Evolutionary conservation across 2,797 vertebrate genomes (phyloP).

Genomic region (Esox masquinongy): DNA sequence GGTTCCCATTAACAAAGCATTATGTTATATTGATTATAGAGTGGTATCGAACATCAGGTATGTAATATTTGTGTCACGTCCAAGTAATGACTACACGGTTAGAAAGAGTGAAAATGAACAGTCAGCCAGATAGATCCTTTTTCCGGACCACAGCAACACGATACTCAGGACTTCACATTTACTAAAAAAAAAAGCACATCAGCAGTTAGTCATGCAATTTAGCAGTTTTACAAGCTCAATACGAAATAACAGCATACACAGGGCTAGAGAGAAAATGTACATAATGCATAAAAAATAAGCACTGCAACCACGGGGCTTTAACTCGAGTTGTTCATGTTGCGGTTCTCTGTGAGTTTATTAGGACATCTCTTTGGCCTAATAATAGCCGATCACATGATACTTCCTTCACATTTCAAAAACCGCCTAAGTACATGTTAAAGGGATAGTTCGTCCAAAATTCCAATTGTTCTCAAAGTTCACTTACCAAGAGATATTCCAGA

Average conservation of each 20-base stretch:
- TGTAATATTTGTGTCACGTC: constrained; percentile 60
- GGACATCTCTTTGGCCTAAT: constrained; percentile 48
- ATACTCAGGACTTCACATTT: constrained; percentile 79
- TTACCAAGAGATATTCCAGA: too few relatives aligned
- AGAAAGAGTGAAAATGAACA: constrained; percentile 57
- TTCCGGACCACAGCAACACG: constrained; percentile 47
- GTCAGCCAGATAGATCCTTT: background rate
- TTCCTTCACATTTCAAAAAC: constrained; percentile 16
- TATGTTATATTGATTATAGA: constrained; percentile 44
- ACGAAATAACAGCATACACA: constrained; percentile 14
- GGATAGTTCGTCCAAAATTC: too few relatives aligned
- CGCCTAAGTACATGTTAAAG: constrained; percentile 8
- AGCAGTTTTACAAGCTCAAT: background rate
- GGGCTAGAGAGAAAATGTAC: constrained; percentile 47
- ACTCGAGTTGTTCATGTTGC: constrained; percentile 27
- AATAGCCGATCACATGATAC: constrained; percentile 49
- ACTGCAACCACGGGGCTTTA: constrained; percentile 24
- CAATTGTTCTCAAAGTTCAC: too few relatives aligned
- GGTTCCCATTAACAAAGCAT: constrained; percentile 49
- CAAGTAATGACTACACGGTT: constrained; percentile 65
- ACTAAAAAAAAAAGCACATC: constrained; percentile 69
- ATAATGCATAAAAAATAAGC: constrained; percentile 52
- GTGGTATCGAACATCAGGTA: constrained; percentile 61
- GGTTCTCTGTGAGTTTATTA: constrained; percentile 46
- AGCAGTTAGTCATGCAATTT: constrained; percentile 46